Base-by-base conservation (phyloP, 2,888 invertebrate genomes). In the Pristionchus japonicus region DNA sequence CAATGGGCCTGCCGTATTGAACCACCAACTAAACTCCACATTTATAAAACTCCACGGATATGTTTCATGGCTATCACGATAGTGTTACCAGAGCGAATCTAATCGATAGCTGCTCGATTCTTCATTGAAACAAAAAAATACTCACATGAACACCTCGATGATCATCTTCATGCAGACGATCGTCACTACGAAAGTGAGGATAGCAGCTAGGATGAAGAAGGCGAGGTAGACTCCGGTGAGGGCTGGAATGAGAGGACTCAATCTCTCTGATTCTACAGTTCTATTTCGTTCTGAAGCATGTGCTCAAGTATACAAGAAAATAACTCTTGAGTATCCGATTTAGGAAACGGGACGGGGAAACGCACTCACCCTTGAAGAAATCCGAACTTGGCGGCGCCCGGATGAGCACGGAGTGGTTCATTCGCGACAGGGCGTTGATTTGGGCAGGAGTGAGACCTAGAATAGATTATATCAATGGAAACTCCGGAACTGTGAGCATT, bases 151-250 rank as follows among this genome's bases (percentile, higher is more conserved):
- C 6, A 86, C 86, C n/a, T 86, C 70, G 15, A 70, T 13, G 37
- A 86, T 31, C 86, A 86, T 86, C 34, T 70, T 86, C 70, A 86
- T 86, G 70, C 70, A 86, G 9, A 86, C 49, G 31, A 67, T n/a
- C 7, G 57, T 49, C 31, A 49, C 49, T 23, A 70, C 23, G 6
- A 86, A 13, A 13, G 86, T 86, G 40, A 86, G 70, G n/a, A 86
- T 37, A 34, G 49, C 67, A 9, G 86, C 67, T 49, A 86, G 3
- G n/a, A 86, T 86, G 86, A 86, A 86, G 70, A 86, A 86, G 37
- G 86, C 86, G 86, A 86, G 86, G 13, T 86, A 86, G 70, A 86
- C 86, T 4, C 86, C 70, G n/a, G 31, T 34, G n/a, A 86, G 49
- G 23, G 57, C 86, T 86, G 23, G 31, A 57, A 57, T 64, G 64